phyloP scores from a whole-genome alignment of 2,113 vertebrate genomes.

The Lagopus muta region DNA sequence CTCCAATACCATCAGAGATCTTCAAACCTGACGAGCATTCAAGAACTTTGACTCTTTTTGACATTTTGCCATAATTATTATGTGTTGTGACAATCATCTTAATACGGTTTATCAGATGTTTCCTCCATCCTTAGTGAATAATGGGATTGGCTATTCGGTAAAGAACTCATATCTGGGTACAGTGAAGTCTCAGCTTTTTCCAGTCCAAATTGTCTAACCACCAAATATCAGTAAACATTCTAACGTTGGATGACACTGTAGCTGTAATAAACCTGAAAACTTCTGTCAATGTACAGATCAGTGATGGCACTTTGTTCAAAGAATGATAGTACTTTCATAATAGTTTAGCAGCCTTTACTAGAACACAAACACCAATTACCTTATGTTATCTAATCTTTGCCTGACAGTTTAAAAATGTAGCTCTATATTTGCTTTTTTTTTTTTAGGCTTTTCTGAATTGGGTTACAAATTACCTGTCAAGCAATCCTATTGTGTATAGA shows the following conservation, averaged over 20 bases:
- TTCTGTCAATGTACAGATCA: background rate
- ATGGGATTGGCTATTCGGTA: background rate
- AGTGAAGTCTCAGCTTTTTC: background rate
- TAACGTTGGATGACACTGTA: background rate
- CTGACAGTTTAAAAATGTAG: background rate
- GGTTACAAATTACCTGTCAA: slow-evolving; percentile 5
- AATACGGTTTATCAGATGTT: background rate
- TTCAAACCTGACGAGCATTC: background rate
- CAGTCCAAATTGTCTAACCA: background rate
- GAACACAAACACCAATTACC: background rate
- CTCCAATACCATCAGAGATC: background rate
- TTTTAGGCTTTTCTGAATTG: background rate
- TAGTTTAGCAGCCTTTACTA: background rate
- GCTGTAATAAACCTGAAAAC: background rate
- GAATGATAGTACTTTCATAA: background rate
- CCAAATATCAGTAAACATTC: background rate
- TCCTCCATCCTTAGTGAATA: background rate
- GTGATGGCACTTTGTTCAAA: background rate
- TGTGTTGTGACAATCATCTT: background rate
- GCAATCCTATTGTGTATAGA: background rate
- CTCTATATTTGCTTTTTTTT: background rate
- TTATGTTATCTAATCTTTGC: background rate
- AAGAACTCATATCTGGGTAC: background rate
- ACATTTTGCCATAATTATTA: background rate
- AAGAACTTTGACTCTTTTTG: background rate